Evolutionary conservation across 1,140 invertebrate genomes (phyloP).

Genomic region (Drosophila bipectinata): DNA sequence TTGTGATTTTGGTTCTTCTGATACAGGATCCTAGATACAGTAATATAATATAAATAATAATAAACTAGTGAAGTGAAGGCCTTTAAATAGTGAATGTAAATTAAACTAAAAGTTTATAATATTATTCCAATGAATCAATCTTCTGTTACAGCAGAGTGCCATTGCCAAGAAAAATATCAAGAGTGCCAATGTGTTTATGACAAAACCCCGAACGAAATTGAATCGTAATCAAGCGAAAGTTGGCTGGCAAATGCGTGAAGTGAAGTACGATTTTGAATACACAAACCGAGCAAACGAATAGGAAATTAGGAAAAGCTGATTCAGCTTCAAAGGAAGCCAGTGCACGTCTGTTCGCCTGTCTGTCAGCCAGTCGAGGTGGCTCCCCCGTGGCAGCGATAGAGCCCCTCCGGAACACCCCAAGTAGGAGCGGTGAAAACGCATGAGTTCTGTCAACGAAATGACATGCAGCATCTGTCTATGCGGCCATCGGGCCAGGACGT

Average conservation of each 20-base stretch:
- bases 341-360: background rate
- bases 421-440: conserved; percentile 41
- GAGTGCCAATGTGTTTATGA: conserved; percentile 47
- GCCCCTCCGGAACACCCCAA: conserved; percentile 28
- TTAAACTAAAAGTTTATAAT: background rate
- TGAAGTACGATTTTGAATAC: conserved; percentile 23
- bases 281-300: conserved; percentile 22
- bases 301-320: conserved; percentile 11
- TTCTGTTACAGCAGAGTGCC: conserved; percentile 57
- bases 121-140: conserved; percentile 36
- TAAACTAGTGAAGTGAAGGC: too few species aligned
- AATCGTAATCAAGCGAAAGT: conserved; percentile 77
- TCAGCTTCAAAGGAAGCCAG: conserved; percentile 64
- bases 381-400: background rate
- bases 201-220: conserved; percentile 62
- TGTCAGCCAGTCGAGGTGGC: conserved; percentile 16
- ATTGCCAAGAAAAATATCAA: conserved; percentile 41
- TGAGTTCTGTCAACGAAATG: conserved; percentile 80
- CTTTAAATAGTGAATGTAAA: background rate
- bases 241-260: conserved; percentile 37
- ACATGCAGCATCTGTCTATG: conserved; percentile 80
- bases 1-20: too few species aligned
- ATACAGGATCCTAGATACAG: too few species aligned
- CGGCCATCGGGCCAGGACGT: conserved; percentile 71
- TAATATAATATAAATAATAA: too few species aligned